Percentiles rank a stretch among this genome's conserved stretches.
These are phyloP conservation scores for Bradypodion ventrale DNA, from an alignment of 2,797 vertebrate species.

Conservation along the genomic window DNA sequence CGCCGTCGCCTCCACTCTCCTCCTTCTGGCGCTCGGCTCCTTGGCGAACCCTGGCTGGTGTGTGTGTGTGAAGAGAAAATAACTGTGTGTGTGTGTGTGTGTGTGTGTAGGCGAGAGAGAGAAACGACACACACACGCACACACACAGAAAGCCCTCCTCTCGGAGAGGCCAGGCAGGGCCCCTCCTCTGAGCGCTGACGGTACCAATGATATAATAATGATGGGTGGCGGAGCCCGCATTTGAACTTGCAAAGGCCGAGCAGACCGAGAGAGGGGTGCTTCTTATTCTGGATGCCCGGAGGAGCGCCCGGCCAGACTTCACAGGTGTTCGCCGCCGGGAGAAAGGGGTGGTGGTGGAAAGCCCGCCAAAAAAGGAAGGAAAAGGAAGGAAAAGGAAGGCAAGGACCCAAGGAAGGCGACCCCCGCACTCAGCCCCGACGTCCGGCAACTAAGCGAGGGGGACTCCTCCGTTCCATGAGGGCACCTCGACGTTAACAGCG, in stretches of 20 bases:
- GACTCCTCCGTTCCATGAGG: background rate
- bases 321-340: slow-evolving; percentile 67
- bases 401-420: background rate
- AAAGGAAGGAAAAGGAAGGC: background rate
- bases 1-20: background rate
- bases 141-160: slow-evolving; percentile 71
- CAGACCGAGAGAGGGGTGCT: slow-evolving; percentile 70
- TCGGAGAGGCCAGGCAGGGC: slow-evolving; percentile 82
- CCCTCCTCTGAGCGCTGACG: slow-evolving; percentile 89
- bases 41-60: too few species aligned
- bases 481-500: slow-evolving; percentile 65
- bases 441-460: background rate
- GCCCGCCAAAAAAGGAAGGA: background rate
- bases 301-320: slow-evolving; percentile 71
- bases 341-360: slow-evolving; percentile 41
- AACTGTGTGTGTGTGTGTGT: too few species aligned
- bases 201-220: slow-evolving; percentile 88
- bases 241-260: slow-evolving; percentile 84
- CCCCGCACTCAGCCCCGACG: slow-evolving; percentile 47
- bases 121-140: too few species aligned
- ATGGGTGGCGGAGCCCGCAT: slow-evolving; percentile 85
- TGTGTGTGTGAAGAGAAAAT: too few species aligned
- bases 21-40: too few species aligned
- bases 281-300: slow-evolving; percentile 67
- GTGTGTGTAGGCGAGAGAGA: background rate